Percentiles rank a stretch among this genome's conserved stretches.
These are phyloP conservation scores for Enteromius fasciolatus DNA, from an alignment of 2,797 vertebrate species.

Conservation along the genomic window DNA sequence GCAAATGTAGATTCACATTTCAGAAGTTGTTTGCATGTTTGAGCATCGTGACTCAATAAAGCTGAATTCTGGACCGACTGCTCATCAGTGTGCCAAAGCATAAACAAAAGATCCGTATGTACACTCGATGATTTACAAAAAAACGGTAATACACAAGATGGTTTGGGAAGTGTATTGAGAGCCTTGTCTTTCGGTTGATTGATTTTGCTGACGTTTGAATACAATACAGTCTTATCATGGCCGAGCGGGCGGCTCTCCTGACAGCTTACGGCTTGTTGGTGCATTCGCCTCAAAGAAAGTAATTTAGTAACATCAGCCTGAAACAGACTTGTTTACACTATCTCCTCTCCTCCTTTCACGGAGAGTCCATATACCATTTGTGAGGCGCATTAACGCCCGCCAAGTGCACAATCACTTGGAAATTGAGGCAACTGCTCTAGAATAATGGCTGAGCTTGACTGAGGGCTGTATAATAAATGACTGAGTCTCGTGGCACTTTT, in stretches of 20 bases:
- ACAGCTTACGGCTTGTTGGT: conserved; percentile 19
- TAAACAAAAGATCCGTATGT: not conserved
- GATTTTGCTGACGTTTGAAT: conserved; percentile 6
- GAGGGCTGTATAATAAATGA: conserved; percentile 49
- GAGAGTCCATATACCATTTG: conserved; percentile 19
- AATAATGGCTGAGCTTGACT: conserved; percentile 50
- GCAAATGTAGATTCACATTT: not conserved
- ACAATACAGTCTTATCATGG: conserved; percentile 16
- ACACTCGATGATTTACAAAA: not conserved
- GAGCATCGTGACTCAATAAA: not conserved
- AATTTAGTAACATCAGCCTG: conserved; percentile 11
- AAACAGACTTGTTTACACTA: conserved; percentile 34
- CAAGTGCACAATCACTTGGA: conserved; percentile 24
- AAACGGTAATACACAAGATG: not conserved
- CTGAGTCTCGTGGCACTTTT: conserved; percentile 52
- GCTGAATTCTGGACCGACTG: not conserved
- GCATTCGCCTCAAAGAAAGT: conserved; percentile 11
- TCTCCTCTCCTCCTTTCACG: conserved; percentile 19
- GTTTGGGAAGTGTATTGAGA: not conserved
- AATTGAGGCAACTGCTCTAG: conserved; percentile 45
- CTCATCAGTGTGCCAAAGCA: not conserved
- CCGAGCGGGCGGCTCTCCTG: not conserved
- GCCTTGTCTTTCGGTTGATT: conserved; percentile 8
- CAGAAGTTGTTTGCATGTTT: not conserved
- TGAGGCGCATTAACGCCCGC: conserved; percentile 16